Conservation (phyloP, 2,888 invertebrate genomes). For the Morinoia aosen region DNA sequence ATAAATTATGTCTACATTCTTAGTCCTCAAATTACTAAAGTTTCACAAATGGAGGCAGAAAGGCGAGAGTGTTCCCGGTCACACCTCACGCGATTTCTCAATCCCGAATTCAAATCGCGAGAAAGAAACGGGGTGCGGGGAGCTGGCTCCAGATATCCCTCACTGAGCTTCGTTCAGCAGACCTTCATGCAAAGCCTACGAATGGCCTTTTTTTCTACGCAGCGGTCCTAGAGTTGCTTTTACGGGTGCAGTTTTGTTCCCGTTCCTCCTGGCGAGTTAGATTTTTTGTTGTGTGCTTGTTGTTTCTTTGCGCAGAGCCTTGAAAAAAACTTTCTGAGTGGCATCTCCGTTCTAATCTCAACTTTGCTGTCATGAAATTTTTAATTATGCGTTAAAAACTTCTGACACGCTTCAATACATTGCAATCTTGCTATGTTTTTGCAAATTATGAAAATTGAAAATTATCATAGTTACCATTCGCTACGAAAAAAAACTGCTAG, state of each 20-base stretch:
- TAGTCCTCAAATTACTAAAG: too few relatives aligned
- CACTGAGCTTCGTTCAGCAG: neutral
- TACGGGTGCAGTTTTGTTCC: neutral
- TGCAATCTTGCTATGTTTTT: too few relatives aligned
- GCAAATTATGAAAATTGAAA: too few relatives aligned
- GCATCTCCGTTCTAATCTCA: neutral
- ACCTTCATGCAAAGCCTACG: neutral
- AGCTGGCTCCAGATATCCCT: neutral
- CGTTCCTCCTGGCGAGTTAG: neutral
- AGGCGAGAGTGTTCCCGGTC: too few relatives aligned
- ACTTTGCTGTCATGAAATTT: neutral
- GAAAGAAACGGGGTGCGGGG: neutral
- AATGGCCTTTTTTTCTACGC: conserved; percentile 9
- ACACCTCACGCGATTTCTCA: too few relatives aligned
- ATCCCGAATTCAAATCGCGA: too few relatives aligned
- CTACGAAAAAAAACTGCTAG: too few relatives aligned
- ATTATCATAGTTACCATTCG: too few relatives aligned
- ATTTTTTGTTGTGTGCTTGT: neutral
- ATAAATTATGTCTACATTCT: too few relatives aligned
- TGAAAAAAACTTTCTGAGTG: neutral
- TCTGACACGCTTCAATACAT: neutral
- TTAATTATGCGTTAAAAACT: neutral
- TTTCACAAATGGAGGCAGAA: too few relatives aligned
- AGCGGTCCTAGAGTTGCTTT: neutral
- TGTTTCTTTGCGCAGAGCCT: neutral